These are phyloP conservation scores for Xiphias gladius DNA, from an alignment of 2,113 vertebrate genomes.

Conservation along the genomic window DNA sequence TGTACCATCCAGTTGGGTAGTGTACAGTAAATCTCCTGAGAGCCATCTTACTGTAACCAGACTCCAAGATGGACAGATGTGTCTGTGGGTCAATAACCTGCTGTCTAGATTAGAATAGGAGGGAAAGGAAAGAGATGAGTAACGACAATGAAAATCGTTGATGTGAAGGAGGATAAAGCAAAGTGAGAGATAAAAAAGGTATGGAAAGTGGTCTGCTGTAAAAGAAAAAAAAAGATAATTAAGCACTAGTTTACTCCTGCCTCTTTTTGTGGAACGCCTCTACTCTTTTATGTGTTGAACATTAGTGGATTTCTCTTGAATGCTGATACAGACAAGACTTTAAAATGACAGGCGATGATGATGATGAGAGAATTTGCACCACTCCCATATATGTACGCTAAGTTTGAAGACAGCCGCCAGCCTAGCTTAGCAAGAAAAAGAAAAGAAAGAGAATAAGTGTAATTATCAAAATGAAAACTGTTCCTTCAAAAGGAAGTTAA, in stretches of 20 bases:
- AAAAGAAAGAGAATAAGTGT: no score
- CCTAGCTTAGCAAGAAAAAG: no score
- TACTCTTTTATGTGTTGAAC: no score
- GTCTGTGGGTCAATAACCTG: slow-evolving; percentile 44
- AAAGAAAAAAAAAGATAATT: no score
- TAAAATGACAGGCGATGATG: no score
- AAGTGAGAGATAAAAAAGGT: no score
- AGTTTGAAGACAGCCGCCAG: not conserved
- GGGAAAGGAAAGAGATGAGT: not conserved
- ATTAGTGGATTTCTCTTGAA: not conserved
- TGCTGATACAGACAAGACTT: not conserved
- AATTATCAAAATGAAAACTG: not conserved
- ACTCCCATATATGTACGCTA: not conserved
- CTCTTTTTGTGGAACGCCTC: no score
- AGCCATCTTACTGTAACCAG: slow-evolving; percentile 48
- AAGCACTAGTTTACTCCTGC: no score
- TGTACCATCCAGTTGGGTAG: slow-evolving; percentile 4
- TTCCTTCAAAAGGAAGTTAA: not conserved
- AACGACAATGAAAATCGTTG: not conserved
- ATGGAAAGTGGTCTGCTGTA: no score
- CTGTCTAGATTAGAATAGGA: not conserved
- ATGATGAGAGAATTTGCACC: no score
- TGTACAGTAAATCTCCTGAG: slow-evolving; percentile 36
- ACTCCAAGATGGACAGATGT: slow-evolving; percentile 60
- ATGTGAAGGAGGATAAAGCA: no score